Evolutionary conservation across 1,140 invertebrate species (phyloP), one percentile per base, ranked within the genome.

Genomic region (Chymomyza costata): DNA sequence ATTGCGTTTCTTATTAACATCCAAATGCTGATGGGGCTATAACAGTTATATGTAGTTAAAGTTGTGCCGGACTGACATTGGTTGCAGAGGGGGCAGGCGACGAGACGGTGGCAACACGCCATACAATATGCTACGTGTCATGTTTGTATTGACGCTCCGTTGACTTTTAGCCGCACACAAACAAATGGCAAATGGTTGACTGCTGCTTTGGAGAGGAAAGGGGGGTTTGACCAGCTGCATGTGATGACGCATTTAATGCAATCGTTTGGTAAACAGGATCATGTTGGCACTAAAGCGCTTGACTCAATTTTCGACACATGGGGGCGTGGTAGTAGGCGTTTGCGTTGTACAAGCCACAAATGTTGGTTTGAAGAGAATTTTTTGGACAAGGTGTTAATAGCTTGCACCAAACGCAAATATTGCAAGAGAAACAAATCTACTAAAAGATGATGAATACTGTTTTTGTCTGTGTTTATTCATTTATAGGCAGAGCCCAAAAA

Each of bases 1-100:
- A 83, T 83, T 83, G 74, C 81, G 73, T 83, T 83, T 71, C 80
- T 74, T 80, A 83, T 83, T 83, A 80, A 83, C 76, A 68, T n/a
- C 45, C 59, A 63, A 63, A 63, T 17, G 15, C 32, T 34, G 13
- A 34, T 3, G 8, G 3, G 3, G 13, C 11, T 34, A 13, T 34
- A 8, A 10, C 8, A 5, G 3, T 25, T 25, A 8, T 25, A n/a
- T 25, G 21, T 25, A 5, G 21, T 25, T 25, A 3, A 5, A 56
- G 58, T 59, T 59, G 73, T n/a, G n/a, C n/a, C n/a, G n/a, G n/a
- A n/a, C n/a, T n/a, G n/a, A n/a, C n/a, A n/a, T 58, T 78, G 73
- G 63, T 70, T 65, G 65, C 54, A 31, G 35, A 13, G 18, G 17
- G 25, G 37, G 14, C 30, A 28, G 49, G 34, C n/a, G n/a, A n/a